Evolutionary conservation across 2,888 invertebrate species (phyloP), one percentile per base, ranked within the genome.

Genomic region (Phytoseiulus persimilis): DNA sequence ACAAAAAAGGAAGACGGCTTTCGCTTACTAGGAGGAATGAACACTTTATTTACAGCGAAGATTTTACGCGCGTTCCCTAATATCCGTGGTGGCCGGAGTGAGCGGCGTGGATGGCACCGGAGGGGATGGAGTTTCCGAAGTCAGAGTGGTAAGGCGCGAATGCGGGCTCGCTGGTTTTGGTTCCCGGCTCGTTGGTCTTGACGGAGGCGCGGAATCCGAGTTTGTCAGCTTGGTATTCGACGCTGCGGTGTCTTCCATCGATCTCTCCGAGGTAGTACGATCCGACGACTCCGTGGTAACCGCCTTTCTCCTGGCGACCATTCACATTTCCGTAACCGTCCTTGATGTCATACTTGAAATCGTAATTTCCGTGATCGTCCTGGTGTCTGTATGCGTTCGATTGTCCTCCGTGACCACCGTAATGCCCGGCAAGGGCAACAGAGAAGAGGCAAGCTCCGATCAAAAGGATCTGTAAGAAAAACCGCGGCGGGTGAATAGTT

Each of bases 341-440:
- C 87, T 87, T 87, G 33, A 87, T 87, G 31, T 87, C 87, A n/a
- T 87, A 87, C 33, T 87, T 87, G 87, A 87, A 87, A 33, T 87
- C 87, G 87, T 87, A 87, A 23, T 87, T 87, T 33, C 87, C 87
- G n/a, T 87, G 45, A 23, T 87, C 87, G 33, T 87, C 87, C 87
- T 87, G 87, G 5, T 87, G 87, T 87, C 87, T 33, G 33, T 33
- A n/a, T 32, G 87, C 32, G 45, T 6, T 45, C 33, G 87, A 87
- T 32, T 87, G 39, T 11, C 87, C 87, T 31, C 87, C 87, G 32
- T 32, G 87, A 23, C 87, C 87, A 0, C 33, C 33, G 87, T 87
- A 87, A 14, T 87, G 87, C 33, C 87, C 87, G 23, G 87, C 87
- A 32, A 32, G 31, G 45, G 87, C 87, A n/a, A 45, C 45, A 31